Conservation (phyloP, 2,113 vertebrate species). For the Apeltes quadracus region DNA sequence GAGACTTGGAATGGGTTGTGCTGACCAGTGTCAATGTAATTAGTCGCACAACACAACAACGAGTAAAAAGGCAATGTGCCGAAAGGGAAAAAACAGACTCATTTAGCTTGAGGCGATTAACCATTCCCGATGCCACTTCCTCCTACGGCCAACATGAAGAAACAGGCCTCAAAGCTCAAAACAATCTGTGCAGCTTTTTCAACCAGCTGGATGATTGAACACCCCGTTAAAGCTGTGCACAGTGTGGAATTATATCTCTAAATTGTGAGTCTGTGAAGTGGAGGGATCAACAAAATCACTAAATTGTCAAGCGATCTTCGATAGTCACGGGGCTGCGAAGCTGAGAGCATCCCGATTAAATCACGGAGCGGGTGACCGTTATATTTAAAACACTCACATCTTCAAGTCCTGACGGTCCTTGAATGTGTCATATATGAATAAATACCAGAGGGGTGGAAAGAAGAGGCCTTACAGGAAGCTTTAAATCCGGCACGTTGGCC, state of each 20-base stretch:
- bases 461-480: constrained; percentile 29
- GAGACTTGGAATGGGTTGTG: constrained; percentile 59
- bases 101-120: constrained; percentile 70
- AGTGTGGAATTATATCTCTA: constrained; percentile 25
- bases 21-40: constrained; percentile 77
- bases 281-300: constrained; percentile 26
- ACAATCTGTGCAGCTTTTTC: constrained; percentile 41
- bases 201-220: constrained; percentile 49
- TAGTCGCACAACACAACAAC: constrained; percentile 72
- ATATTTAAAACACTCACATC: constrained; percentile 1
- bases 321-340: constrained; percentile 22
- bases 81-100: constrained; percentile 50
- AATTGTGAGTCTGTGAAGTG: constrained; percentile 14
- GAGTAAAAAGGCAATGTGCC: constrained; percentile 60
- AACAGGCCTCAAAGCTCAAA: constrained; percentile 54
- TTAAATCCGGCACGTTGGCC: constrained; percentile 43
- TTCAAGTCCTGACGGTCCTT: constrained; percentile 14
- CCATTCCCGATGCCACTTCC: constrained; percentile 47
- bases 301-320: background rate
- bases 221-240: background rate
- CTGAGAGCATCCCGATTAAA: constrained; percentile 12
- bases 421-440: constrained; percentile 33
- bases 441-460: constrained; percentile 27
- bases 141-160: constrained; percentile 55
- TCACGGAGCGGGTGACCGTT: constrained; percentile 5